Evolutionary conservation across 2,797 vertebrate genomes (phyloP).

Genomic region (Lepidocolaptes lacrymiger): DNA sequence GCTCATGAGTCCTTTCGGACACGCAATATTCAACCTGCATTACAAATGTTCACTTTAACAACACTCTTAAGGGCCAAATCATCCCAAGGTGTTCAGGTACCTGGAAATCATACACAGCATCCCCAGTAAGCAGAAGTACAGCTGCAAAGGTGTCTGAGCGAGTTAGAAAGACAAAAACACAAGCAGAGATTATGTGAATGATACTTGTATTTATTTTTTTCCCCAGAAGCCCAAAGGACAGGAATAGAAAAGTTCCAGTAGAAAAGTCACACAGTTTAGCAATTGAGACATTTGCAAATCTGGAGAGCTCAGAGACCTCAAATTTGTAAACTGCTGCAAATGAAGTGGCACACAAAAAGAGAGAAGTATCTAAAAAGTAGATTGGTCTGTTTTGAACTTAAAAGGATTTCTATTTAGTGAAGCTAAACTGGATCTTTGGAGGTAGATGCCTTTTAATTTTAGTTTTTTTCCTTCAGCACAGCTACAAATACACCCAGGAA

Average conservation of each 20-base stretch:
- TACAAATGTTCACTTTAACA: neutral
- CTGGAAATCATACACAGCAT: neutral
- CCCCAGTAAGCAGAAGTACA: neutral
- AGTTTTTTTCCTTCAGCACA: neutral
- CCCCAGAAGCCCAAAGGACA: neutral
- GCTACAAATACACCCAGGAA: neutral
- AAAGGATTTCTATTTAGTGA: neutral
- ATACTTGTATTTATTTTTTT: neutral
- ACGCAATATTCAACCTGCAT: neutral
- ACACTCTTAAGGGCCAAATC: neutral
- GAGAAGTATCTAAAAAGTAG: neutral
- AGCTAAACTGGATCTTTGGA: neutral
- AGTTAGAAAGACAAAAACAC: neutral
- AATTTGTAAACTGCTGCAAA: neutral
- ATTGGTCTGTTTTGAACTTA: neutral
- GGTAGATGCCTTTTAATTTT: neutral
- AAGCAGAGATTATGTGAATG: neutral
- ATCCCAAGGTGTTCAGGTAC: neutral
- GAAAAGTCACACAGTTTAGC: neutral
- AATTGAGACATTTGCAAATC: neutral
- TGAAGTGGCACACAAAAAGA: neutral
- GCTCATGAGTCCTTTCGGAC: neutral
- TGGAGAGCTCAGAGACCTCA: neutral
- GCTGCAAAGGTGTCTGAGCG: neutral
- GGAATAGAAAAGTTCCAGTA: neutral